phyloP scores from a whole-genome alignment of 2,888 invertebrate species.

The Phengaris alcon region DNA sequence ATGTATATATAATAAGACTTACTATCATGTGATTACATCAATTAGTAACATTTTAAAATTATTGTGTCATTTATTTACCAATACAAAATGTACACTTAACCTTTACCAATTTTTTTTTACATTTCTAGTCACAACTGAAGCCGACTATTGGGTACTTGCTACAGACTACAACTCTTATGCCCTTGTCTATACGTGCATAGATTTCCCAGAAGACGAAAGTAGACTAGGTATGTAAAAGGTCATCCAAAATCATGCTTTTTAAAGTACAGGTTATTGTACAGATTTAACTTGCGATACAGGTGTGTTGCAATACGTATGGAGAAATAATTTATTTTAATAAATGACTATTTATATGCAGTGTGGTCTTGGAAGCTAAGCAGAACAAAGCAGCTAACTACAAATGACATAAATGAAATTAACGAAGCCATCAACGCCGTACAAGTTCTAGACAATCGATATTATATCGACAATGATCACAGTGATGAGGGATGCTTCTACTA shows the following conservation, averaged over 20 bases:
- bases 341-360: constrained; percentile 45
- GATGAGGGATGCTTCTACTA: constrained; percentile 58
- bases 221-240: constrained; percentile 49
- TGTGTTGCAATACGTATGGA: neutral
- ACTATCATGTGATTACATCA: no score
- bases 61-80: no score
- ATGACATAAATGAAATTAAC: constrained; percentile 32
- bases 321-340: no score
- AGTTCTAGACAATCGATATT: constrained; percentile 54
- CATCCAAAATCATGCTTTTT: no score
- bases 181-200: constrained; percentile 81
- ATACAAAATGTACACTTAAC: no score
- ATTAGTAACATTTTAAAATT: no score
- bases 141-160: constrained; percentile 80
- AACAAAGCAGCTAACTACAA: constrained; percentile 43
- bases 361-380: constrained; percentile 61
- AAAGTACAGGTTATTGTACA: no score
- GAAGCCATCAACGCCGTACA: constrained; percentile 42
- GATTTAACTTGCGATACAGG: no score
- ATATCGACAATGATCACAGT: constrained; percentile 46
- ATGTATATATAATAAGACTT: neutral
- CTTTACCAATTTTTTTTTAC: constrained; percentile 11
- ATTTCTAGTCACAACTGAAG: constrained; percentile 46
- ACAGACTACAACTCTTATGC: constrained; percentile 82
- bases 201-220: constrained; percentile 46